phyloP scores from a whole-genome alignment of 2,888 invertebrate genomes.

The Lottia gigantea region DNA sequence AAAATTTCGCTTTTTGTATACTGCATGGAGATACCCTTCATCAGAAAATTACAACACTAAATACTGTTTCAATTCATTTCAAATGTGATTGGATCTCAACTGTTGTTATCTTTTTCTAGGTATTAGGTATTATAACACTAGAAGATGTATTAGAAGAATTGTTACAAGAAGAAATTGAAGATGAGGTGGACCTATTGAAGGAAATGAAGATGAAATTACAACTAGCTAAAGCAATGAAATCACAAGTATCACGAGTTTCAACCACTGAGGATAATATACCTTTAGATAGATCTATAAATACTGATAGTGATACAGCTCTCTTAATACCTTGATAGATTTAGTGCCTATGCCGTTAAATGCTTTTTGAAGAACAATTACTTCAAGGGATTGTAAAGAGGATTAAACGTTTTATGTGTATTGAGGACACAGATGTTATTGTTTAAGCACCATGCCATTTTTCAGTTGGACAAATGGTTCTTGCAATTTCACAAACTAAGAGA shows the following conservation, averaged over 20 bases:
- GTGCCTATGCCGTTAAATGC: too few species aligned
- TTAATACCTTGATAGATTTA: background rate
- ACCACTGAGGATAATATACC: background rate
- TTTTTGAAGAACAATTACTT: too few species aligned
- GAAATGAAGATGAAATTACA: background rate
- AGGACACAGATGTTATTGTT: too few species aligned
- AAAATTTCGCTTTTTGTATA: too few species aligned
- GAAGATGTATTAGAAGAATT: slow-evolving; percentile 67
- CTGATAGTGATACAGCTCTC: background rate
- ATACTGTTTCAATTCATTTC: too few species aligned
- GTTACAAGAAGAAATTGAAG: slow-evolving; percentile 65
- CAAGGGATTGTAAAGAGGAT: too few species aligned
- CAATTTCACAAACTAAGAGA: too few species aligned
- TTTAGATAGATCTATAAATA: slow-evolving; percentile 7
- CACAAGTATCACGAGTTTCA: background rate
- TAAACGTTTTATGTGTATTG: too few species aligned
- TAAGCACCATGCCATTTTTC: too few species aligned
- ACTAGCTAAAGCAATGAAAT: background rate
- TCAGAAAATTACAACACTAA: too few species aligned
- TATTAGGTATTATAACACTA: slow-evolving; percentile 62
- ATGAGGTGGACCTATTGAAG: slow-evolving; percentile 60
- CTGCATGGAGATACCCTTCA: background rate
- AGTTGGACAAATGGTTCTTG: too few species aligned
- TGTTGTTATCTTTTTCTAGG: slow-evolving; percentile 25
- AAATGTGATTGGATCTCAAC: too few species aligned